Evolutionary conservation across 2,888 invertebrate genomes (phyloP).

Genomic region (Fragum whitleyi): DNA sequence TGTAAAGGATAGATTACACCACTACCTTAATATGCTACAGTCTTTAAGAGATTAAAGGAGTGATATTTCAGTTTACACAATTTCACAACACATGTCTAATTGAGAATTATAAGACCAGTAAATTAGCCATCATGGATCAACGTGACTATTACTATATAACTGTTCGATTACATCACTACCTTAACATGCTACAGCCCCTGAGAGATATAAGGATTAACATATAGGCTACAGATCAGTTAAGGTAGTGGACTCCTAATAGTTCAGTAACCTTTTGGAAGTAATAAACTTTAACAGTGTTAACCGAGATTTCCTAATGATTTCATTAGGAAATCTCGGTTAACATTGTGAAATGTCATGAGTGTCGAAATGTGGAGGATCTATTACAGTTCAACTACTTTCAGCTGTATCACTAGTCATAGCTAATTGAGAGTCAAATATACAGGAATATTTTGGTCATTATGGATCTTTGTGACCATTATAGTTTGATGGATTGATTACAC

Average conservation of each 20-base stretch:
- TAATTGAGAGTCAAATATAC: neutral
- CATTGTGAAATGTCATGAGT: too few species aligned
- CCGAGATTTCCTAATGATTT: too few species aligned
- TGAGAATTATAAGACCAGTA: conserved; percentile 86
- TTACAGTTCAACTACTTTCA: too few species aligned
- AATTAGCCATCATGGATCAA: conserved; percentile 74
- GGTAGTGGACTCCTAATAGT: too few species aligned
- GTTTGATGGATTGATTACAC: neutral
- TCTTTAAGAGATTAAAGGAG: conserved; percentile 61
- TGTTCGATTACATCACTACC: conserved; percentile 69
- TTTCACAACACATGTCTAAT: conserved; percentile 85
- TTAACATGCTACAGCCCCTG: conserved; percentile 68
- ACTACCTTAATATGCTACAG: conserved; percentile 70
- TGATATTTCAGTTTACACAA: neutral
- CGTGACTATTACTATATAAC: conserved; percentile 71
- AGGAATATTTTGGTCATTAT: neutral
- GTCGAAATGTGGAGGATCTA: too few species aligned
- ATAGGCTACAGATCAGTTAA: neutral
- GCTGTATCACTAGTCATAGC: neutral
- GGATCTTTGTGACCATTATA: too few species aligned
- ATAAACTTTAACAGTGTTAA: too few species aligned
- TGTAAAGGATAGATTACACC: conserved; percentile 69
- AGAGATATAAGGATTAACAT: conserved; percentile 57
- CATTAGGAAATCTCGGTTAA: too few species aligned
- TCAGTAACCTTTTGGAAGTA: too few species aligned